Percentiles rank a stretch among this genome's conserved stretches.
These are phyloP conservation scores for Leuciscus idus DNA, from an alignment of 2,113 vertebrate genomes.

Conservation along the genomic window DNA sequence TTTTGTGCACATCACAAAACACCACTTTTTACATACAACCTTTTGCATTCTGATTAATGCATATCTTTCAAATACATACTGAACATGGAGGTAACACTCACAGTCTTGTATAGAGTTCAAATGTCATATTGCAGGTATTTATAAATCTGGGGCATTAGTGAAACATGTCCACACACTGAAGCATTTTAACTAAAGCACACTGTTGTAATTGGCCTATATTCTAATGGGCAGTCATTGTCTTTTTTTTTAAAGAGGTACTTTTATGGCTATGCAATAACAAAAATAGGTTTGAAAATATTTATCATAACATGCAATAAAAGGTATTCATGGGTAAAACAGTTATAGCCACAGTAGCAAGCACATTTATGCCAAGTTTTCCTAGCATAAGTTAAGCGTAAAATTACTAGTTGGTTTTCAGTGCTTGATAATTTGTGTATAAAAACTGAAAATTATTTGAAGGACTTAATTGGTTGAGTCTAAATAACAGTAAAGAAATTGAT, in stretches of 20 bases:
- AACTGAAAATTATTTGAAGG: background rate
- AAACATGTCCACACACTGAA: slow-evolving; percentile 25
- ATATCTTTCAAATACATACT: slow-evolving; percentile 11
- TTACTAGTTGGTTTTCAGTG: background rate
- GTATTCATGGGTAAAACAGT: background rate
- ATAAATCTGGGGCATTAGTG: background rate
- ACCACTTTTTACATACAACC: slow-evolving; percentile 2
- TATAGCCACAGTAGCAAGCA: background rate
- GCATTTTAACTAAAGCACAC: background rate
- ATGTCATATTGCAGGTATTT: background rate
- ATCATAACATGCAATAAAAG: background rate
- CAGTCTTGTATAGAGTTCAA: slow-evolving; percentile 16
- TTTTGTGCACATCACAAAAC: slow-evolving; percentile 27
- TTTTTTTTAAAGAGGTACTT: background rate
- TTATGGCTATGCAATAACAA: slow-evolving; percentile 12
- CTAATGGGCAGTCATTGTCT: background rate
- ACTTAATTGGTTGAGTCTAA: background rate
- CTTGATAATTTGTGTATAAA: background rate
- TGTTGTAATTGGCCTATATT: background rate
- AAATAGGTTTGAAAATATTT: background rate
- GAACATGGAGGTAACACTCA: background rate
- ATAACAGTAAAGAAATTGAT: background rate
- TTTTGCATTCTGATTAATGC: slow-evolving; percentile 11
- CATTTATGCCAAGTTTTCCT: background rate
- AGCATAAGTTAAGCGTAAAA: background rate